These are phyloP conservation scores for Cromileptes altivelis DNA, from an alignment of 2,113 vertebrate species.

Conservation along the genomic window DNA sequence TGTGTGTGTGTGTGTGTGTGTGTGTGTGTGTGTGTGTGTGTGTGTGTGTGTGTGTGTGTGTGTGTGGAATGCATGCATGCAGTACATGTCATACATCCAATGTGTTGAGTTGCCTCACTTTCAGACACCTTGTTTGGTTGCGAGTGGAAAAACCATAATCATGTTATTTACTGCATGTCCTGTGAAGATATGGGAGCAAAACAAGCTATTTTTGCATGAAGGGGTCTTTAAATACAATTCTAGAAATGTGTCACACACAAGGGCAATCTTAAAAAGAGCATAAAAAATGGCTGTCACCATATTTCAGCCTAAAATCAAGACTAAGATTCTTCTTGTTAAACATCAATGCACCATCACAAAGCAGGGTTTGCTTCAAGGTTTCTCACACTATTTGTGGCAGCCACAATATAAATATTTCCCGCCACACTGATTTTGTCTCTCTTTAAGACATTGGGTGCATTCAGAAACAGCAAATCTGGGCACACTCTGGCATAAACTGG, in stretches of 20 bases:
- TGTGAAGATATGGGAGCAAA: neutral
- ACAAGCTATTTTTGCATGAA: neutral
- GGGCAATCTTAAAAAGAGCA: neutral
- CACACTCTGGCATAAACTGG: too few relatives aligned
- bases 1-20: neutral
- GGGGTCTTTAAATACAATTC: neutral
- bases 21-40: neutral
- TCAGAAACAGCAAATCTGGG: too few relatives aligned
- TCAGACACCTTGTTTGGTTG: slow-evolving; percentile 22
- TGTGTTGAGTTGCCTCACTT: slow-evolving; percentile 33
- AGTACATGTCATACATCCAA: slow-evolving; percentile 13
- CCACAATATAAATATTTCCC: too few relatives aligned
- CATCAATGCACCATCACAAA: neutral
- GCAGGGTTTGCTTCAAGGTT: neutral
- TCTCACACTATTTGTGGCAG: too few relatives aligned
- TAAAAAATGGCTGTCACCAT: neutral
- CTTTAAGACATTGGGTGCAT: too few relatives aligned
- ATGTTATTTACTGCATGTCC: neutral
- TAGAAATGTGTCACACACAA: neutral
- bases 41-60: neutral
- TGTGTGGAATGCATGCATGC: slow-evolving; percentile 34
- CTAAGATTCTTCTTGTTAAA: neutral
- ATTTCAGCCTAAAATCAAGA: neutral
- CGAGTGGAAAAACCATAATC: slow-evolving; percentile 17
- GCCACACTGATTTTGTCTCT: too few relatives aligned